Percentiles rank a stretch among this genome's conserved stretches.
Conservation (phyloP, 1,140 invertebrate genomes). For the Cephus cinctus region DNA sequence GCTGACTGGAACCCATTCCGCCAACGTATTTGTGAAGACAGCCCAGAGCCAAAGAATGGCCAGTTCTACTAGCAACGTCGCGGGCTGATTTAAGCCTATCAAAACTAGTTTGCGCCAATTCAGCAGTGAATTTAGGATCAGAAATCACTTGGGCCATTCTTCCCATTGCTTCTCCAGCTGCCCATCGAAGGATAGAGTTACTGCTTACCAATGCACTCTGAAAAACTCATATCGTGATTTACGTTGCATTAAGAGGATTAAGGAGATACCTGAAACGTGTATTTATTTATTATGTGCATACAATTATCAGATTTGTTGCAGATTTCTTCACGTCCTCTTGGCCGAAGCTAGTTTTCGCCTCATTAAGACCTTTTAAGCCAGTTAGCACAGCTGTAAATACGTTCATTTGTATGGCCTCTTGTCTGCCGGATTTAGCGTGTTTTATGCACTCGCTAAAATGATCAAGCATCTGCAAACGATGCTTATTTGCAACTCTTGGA, state of each 20-base stretch:
- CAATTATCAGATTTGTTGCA: slow-evolving; percentile 77
- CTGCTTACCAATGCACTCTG: slow-evolving; percentile 77
- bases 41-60: slow-evolving; percentile 90
- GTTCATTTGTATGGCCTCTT: slow-evolving; percentile 96
- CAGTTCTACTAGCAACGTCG: slow-evolving; percentile 86
- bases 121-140: slow-evolving; percentile 84
- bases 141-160: slow-evolving; percentile 85
- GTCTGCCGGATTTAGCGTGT: slow-evolving; percentile 85
- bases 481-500: slow-evolving; percentile 91
- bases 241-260: background rate
- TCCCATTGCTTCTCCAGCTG: slow-evolving; percentile 84
- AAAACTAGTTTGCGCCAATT: slow-evolving; percentile 88
- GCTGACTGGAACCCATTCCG: slow-evolving; percentile 87
- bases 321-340: slow-evolving; percentile 89
- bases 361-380: slow-evolving; percentile 85
- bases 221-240: slow-evolving; percentile 21
- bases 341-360: slow-evolving; percentile 81
- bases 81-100: slow-evolving; percentile 84
- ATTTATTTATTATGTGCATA: too few relatives aligned
- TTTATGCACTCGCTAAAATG: slow-evolving; percentile 95
- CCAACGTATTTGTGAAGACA: slow-evolving; percentile 89
- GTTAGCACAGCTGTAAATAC: slow-evolving; percentile 92
- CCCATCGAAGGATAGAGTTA: slow-evolving; percentile 85
- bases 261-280: slow-evolving; percentile 2
- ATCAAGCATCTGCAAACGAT: slow-evolving; percentile 93